Percentiles rank a stretch among this genome's conserved stretches.
These are phyloP conservation scores for Amblyraja radiata DNA, from an alignment of 2,797 vertebrate genomes.

Conservation along the genomic window DNA sequence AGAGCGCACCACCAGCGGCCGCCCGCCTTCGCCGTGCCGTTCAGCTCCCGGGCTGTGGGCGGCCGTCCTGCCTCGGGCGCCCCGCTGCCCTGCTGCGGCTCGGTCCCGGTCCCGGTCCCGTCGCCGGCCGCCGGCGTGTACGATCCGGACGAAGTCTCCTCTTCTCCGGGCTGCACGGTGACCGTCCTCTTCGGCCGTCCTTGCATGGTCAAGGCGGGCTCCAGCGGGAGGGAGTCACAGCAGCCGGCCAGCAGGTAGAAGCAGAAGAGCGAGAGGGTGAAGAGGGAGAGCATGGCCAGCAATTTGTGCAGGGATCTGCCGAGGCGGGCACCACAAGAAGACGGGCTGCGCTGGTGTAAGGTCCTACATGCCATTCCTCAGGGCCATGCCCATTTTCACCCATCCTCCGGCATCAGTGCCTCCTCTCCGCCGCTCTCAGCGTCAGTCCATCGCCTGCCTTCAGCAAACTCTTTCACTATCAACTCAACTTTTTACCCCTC, in stretches of 20 bases:
- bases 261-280: slow-evolving; percentile 57
- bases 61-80: background rate
- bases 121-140: background rate
- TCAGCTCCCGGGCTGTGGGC: background rate
- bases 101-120: background rate
- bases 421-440: background rate
- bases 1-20: slow-evolving; percentile 18
- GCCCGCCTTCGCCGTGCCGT: background rate
- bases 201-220: background rate
- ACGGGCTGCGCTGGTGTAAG: background rate
- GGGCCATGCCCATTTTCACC: background rate
- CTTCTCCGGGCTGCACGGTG: background rate
- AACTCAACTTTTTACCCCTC: background rate
- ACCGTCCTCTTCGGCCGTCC: too few relatives aligned
- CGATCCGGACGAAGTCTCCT: slow-evolving; percentile 12
- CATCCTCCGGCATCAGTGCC: slow-evolving; percentile 19
- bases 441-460: background rate
- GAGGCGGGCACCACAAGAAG: background rate
- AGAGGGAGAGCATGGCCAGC: slow-evolving; percentile 59
- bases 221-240: slow-evolving; percentile 51
- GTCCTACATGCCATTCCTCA: slow-evolving; percentile 21
- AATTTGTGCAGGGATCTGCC: slow-evolving; percentile 51
- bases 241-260: slow-evolving; percentile 59
- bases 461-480: slow-evolving; percentile 8
- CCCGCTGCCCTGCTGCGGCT: slow-evolving; percentile 19